Base-by-base conservation (phyloP, 2,113 vertebrate genomes). In the Pelecanoides urinatrix region DNA sequence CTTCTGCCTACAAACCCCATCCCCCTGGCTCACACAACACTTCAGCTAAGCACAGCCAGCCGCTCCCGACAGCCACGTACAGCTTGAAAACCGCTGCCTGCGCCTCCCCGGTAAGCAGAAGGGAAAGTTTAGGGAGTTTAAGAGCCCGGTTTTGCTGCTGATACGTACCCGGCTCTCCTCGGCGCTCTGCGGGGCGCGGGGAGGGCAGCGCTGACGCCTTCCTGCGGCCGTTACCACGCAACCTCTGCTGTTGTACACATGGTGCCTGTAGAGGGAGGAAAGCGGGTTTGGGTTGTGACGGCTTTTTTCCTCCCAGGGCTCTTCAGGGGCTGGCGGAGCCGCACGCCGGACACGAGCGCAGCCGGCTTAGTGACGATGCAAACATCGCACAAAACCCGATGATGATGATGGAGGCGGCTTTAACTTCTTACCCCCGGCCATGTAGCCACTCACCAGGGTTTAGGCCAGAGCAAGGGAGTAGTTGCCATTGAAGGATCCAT, bases 231-330 rank as follows among this genome's bases (percentile, higher is more conserved):
- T 91, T 80, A 78, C 96, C 23, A 71, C 20, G 96, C 95, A 96
- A 91, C 95, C 90, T 88, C 92, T 62, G 76, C 94, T 94, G 92
- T 59, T 75, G 86, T 94, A 70, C 96, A 42, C 79, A 75, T 2
- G 76, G 59, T 89, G 95, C 70, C 91, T 84, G 95, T 78, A 74
- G 95, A 97, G 96, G 95, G 83, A 95, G 92, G 62, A 56, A 58
- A 36, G 21, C 38, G 6, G 0, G 61, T 84, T 63, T 2, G 80
- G 81, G 44, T 3, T 78, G 36, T 59, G 75, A 65, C 40, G 45
- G 25, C 26, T 58, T 91, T 91, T 90, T 73, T 63, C 80, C 63
- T 61, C 34, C 36, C 56, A 19, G 55, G 38, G 72, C 65, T 66
- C 22, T 62, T 38, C 61, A 26, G 75, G 20, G n/a, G 18, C 68